Evolutionary conservation across 1,140 invertebrate genomes (phyloP), one percentile per base, ranked within the genome.

Genomic region (Ceratina australensis): DNA sequence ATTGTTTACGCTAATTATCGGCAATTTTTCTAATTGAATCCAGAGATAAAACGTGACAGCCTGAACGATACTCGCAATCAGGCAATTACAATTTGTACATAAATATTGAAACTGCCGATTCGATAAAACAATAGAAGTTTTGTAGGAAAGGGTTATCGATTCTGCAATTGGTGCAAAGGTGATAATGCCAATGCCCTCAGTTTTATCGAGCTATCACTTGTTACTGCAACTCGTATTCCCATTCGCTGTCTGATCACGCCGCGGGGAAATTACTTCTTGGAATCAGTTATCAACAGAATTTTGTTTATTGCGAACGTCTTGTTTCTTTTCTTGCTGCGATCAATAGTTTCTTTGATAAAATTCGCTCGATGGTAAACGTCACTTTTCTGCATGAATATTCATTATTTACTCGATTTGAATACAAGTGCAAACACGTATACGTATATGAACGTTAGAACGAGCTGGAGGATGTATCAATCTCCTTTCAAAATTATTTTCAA

Each of bases 81-180:
- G 16, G 4, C 16, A 52, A 5, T n/a, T 26, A 28, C 26, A 24
- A 24, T 57, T 57, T 20, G n/a, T 22, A 10, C 20, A 5, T 57
- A 13, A 7, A 57, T 12, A 13, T 13, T 28, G 12, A 2, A 26
- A 22, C 22, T 42, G 12, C 33, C 20, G 20, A 61, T 49, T 60
- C 7, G 22, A 49, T n/a, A 12, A 12, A 63, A 59, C 15, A 67
- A 18, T 47, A 50, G 15, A 15, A 26, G 59, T 59, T 26, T 57
- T 42, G 16, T 69, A 69, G n/a, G 26, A 52, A n/a, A n/a, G 47
- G 47, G 56, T 77, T 77, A 77, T 77, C 59, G 16, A 12, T 63
- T 16, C 1, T 26, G 13, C 64, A 56, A 63, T 64, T 20, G 16
- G 33, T 71, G 47, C 22, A 71, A 69, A 77, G 47, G 56, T 68